Base-by-base conservation (phyloP, 2,113 vertebrate genomes). In the Proterorhinus semilunaris region DNA sequence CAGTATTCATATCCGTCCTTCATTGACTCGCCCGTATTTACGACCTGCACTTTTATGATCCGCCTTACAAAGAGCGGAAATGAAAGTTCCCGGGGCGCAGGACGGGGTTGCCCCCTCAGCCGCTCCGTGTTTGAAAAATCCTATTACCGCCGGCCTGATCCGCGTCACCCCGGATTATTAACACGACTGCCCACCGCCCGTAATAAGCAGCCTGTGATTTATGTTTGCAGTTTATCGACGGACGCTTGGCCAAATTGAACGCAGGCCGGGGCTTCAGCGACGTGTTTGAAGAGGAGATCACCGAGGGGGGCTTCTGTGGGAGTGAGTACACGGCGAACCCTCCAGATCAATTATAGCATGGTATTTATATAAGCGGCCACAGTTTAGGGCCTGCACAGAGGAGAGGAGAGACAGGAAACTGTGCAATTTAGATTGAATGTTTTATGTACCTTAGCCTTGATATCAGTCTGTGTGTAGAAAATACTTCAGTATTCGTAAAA, bases 221-320 rank as follows among this genome's bases (percentile, higher is more conserved):
- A 90, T 77, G 78, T 74, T 92, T 92, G 78, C 75, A 99, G 97
- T 99, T 99, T 91, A 98, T 99, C 86, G 98, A 98, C 79, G 94
- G 96, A 87, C 95, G 98, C 10, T 93, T 99, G 79, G 94, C 94
- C 88, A 99, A 98, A 90, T 91, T 99, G 89, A 99, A 98, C 75
- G 89, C 95, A 85, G 98, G 96, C 90, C 96, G 91, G 49, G 97
- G 95, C 71, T 98, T 98, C 91, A 96, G 94, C 5, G 98, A 98
- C 85, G 74, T 91, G 82, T 99, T 98, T 92, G 98, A 99, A 91
- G 95, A 99, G 80, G 98, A 99, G 92, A 98, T 98, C 90, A 98
- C 95, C 77, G 92, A 95, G 63, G 96, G 97, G 77, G 95, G 95
- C 86, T 99, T 97, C 89, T 95, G 92, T 93, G 94, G 95, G 95